These are phyloP conservation scores for Athalia circularis DNA, from an alignment of 2,888 invertebrate genomes.

Conservation along the genomic window DNA sequence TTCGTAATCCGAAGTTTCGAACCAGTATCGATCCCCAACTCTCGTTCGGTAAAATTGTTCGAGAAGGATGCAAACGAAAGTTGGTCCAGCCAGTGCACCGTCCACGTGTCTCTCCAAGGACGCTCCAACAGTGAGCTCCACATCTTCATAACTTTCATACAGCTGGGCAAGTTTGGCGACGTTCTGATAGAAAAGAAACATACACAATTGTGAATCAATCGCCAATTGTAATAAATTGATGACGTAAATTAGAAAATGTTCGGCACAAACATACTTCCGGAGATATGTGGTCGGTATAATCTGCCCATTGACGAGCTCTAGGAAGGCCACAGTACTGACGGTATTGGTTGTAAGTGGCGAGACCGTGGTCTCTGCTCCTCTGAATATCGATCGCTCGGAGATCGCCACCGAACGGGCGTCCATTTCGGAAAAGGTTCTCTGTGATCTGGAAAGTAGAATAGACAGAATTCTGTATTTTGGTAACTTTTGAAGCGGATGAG, in stretches of 20 bases:
- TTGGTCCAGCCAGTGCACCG: constrained; percentile 89
- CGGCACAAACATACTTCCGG: constrained; percentile 75
- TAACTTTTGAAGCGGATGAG: not conserved
- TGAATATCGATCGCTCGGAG: constrained; percentile 90
- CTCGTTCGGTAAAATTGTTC: constrained; percentile 92
- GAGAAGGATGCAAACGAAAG: constrained; percentile 90
- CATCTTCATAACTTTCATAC: constrained; percentile 86
- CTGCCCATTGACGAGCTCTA: constrained; percentile 82
- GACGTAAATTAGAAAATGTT: too few relatives aligned
- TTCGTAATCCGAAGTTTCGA: constrained; percentile 81
- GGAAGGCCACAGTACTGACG: constrained; percentile 86
- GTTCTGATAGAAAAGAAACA: constrained; percentile 74
- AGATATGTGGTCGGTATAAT: constrained; percentile 82
- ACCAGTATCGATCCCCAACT: constrained; percentile 92
- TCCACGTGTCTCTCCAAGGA: constrained; percentile 86
- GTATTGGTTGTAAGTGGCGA: constrained; percentile 86
- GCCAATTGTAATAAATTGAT: too few relatives aligned
- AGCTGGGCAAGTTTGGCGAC: constrained; percentile 79
- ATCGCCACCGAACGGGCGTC: constrained; percentile 86
- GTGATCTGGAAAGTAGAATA: constrained; percentile 76
- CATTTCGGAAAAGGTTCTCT: constrained; percentile 81
- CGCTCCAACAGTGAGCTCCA: constrained; percentile 91
- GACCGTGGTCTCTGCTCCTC: constrained; percentile 90
- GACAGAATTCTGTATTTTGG: constrained; percentile 14
- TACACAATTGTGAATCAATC: not conserved